Base-by-base conservation (phyloP, 2,113 vertebrate species). In the Mormoops blainvillei region DNA sequence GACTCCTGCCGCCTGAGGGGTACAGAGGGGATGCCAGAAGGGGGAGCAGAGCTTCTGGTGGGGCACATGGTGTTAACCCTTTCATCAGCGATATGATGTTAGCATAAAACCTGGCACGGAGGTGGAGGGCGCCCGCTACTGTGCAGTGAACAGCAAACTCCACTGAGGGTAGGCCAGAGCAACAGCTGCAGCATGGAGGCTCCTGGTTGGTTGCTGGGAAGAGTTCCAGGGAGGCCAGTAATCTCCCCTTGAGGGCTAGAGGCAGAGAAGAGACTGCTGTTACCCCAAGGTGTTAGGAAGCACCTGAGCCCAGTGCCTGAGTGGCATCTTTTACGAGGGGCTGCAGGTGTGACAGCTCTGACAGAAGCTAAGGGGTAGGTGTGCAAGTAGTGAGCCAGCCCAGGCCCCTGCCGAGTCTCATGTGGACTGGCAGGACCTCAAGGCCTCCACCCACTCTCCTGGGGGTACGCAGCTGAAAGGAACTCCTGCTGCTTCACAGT, bases 11-110 rank as follows among this genome's bases (percentile, higher is more conserved):
- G 88, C 87, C 87, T 94, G 80, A 74, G 92, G 81, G 50, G 92
- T 52, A 67, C 20, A 41, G 76, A 63, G 50, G 61, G 68, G 50
- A 86, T 95, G 65, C 36, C 87, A 91, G 92, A 93, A 95, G 56
- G 26, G 41, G 56, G 90, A 87, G 65, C 18, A 65, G 83, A 85
- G 61, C 87, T 96, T 94, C 87, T 84, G 45, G 74, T 58, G 45
- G 78, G 61, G 71, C 95, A 89, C 89, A 67, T 94, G 73, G 81
- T 50, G 7, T 96, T 97, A 97, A 97, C 96, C 70, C 94, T 95
- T 97, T 97, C 87, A 41, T 76, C 18, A 41, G 68, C 31, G 50
- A 50, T 83, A 68, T 65, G 31, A 50, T 56, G 26, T 83, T 61
- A 89, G 36, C 54, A 19, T 11, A 48, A 58, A 71, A 61, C 86